These are phyloP conservation scores for Eulemur macaco DNA, from an alignment of 2,113 vertebrate species.

Conservation along the genomic window DNA sequence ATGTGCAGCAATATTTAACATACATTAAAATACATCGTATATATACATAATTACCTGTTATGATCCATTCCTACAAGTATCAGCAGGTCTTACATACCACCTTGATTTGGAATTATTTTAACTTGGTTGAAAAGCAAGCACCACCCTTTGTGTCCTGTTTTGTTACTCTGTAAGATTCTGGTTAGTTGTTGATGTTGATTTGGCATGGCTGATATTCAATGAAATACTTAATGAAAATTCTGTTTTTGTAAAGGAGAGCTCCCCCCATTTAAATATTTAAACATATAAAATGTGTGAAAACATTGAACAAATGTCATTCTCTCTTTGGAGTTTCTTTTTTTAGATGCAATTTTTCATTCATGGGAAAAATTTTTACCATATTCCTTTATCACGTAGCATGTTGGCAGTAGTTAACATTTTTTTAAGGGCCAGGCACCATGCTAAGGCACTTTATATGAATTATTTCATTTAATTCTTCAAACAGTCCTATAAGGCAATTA, in stretches of 20 bases:
- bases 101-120: background rate
- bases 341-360: constrained; percentile 11
- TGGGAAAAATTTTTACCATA: background rate
- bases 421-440: background rate
- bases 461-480: constrained; percentile 9
- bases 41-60: background rate
- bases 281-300: background rate
- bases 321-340: constrained; percentile 33
- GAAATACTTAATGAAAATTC: constrained; percentile 19
- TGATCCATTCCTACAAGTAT: background rate
- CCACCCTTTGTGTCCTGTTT: background rate
- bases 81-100: background rate
- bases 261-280: background rate
- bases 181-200: background rate
- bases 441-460: background rate
- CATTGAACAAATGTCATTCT: background rate
- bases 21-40: background rate
- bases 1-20: background rate
- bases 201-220: background rate
- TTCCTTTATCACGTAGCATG: background rate
- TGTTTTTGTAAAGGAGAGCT: background rate
- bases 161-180: background rate
- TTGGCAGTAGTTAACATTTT: background rate
- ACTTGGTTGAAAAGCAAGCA: background rate
- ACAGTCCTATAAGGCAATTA: background rate